Conservation (phyloP, 2,797 vertebrate species). For the Zenarchopterus dispar region DNA sequence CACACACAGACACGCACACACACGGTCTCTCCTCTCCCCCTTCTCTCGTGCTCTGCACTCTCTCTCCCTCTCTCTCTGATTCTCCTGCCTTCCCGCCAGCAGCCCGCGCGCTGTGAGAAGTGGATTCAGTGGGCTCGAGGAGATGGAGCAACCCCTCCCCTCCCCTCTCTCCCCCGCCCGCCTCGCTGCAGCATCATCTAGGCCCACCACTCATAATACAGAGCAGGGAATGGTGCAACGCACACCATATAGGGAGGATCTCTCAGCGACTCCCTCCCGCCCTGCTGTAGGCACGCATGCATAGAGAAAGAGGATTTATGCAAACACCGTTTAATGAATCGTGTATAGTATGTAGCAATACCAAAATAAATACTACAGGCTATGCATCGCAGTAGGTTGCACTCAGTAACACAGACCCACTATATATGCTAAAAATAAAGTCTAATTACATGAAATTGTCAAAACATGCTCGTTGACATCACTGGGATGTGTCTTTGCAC, state of each 20-base stretch:
- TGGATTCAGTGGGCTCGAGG: slow-evolving; percentile 74
- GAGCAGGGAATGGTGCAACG: slow-evolving; percentile 89
- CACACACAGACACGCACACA: slow-evolving; percentile 66
- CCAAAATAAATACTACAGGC: too few species aligned
- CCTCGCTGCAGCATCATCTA: slow-evolving; percentile 88
- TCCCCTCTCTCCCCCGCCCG: slow-evolving; percentile 67
- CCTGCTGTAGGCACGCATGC: background rate
- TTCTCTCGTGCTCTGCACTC: slow-evolving; percentile 42
- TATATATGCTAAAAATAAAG: too few species aligned
- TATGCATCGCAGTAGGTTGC: too few species aligned
- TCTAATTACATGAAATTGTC: too few species aligned
- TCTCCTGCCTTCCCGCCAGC: slow-evolving; percentile 81
- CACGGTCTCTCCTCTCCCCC: slow-evolving; percentile 52
- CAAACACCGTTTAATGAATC: slow-evolving; percentile 10
- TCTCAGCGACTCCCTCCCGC: slow-evolving; percentile 20
- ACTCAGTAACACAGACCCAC: too few species aligned
- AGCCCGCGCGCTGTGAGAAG: slow-evolving; percentile 77
- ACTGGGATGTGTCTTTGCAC: too few species aligned
- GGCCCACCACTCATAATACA: slow-evolving; percentile 81
- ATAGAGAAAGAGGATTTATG: slow-evolving; percentile 9
- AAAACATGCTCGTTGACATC: too few species aligned
- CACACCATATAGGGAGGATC: slow-evolving; percentile 71
- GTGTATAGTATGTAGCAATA: too few species aligned
- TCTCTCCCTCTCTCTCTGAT: slow-evolving; percentile 54
- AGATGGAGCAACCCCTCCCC: slow-evolving; percentile 83